phyloP scores from a whole-genome alignment of 2,888 invertebrate species.

The Camponotus fellah region DNA sequence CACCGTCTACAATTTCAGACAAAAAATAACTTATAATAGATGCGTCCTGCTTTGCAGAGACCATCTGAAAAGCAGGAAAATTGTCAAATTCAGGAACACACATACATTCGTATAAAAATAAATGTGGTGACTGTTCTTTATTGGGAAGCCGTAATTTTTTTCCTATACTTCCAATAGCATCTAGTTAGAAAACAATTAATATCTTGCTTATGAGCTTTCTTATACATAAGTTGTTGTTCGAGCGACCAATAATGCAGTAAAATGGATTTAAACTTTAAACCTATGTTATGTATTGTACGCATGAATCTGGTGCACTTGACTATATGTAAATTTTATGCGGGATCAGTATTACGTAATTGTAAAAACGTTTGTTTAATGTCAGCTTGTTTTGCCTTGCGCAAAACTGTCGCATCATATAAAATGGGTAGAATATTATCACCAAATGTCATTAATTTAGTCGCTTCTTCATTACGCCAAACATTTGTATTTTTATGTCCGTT shows the following conservation, averaged over 20 bases:
- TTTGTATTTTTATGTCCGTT: conserved; percentile 46
- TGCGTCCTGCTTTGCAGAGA: conserved; percentile 59
- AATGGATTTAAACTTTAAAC: conserved; percentile 56
- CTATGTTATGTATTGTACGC: conserved; percentile 42
- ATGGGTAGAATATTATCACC: conserved; percentile 55
- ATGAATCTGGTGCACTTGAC: conserved; percentile 28
- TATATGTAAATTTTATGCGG: conserved; percentile 42
- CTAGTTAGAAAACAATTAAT: conserved; percentile 30
- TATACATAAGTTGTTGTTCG: conserved; percentile 39
- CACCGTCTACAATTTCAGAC: conserved; percentile 38
- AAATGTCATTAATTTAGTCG: conserved; percentile 35
- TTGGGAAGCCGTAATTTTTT: not conserved
- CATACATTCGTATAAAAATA: conserved; percentile 63
- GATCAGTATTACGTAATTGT: conserved; percentile 36
- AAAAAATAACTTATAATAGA: conserved; percentile 56
- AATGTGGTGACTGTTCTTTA: conserved; percentile 18
- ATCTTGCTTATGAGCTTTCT: conserved; percentile 38
- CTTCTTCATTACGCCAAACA: conserved; percentile 57
- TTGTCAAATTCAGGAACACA: conserved; percentile 21
- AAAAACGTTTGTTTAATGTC: conserved; percentile 45
- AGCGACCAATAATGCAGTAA: conserved; percentile 58
- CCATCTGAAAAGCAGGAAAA: conserved; percentile 61
- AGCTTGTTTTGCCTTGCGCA: conserved; percentile 60
- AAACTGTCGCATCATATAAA: conserved; percentile 41
- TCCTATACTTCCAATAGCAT: conserved; percentile 31